A percentile compares a stretch with the other conserved stretches of the same genome.
phyloP scores from a whole-genome alignment of 2,888 invertebrate species.

The Dicyrtomina minuta region DNA sequence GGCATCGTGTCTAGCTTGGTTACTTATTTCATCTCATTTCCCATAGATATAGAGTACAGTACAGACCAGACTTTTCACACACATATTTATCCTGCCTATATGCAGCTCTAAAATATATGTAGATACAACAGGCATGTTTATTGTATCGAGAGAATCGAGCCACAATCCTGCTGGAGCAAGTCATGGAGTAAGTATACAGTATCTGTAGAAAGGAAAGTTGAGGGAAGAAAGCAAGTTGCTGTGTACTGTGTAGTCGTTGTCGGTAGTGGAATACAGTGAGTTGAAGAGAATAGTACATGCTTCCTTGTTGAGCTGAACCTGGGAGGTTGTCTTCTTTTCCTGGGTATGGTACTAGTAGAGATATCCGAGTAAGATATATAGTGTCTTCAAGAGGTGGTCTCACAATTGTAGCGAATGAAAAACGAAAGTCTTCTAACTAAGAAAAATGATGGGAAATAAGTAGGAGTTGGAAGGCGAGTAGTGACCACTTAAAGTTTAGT shows the following conservation, averaged over 20 bases:
- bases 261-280: background rate
- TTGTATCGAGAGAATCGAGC: no score
- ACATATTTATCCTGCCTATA: background rate
- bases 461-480: slow-evolving; percentile 33
- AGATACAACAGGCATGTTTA: no score
- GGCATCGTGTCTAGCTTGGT: slow-evolving; percentile 12
- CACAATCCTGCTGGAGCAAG: background rate
- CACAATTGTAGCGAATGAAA: slow-evolving; percentile 24
- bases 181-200: background rate
- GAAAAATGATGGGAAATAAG: slow-evolving; percentile 30
- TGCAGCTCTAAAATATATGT: no score
- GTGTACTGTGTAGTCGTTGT: no score
- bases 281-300: background rate
- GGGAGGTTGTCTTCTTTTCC: no score
- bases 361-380: slow-evolving; percentile 2
- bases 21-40: no score
- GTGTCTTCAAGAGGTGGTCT: slow-evolving; percentile 25
- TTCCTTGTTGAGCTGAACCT: no score
- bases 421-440: slow-evolving; percentile 25
- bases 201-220: background rate
- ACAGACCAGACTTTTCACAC: background rate
- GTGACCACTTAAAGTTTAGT: slow-evolving; percentile 43
- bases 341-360: no score
- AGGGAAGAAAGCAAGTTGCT: background rate
- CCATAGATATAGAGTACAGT: no score